phyloP scores from a whole-genome alignment of 2,888 invertebrate species.

The Blastobasis lacticolella region DNA sequence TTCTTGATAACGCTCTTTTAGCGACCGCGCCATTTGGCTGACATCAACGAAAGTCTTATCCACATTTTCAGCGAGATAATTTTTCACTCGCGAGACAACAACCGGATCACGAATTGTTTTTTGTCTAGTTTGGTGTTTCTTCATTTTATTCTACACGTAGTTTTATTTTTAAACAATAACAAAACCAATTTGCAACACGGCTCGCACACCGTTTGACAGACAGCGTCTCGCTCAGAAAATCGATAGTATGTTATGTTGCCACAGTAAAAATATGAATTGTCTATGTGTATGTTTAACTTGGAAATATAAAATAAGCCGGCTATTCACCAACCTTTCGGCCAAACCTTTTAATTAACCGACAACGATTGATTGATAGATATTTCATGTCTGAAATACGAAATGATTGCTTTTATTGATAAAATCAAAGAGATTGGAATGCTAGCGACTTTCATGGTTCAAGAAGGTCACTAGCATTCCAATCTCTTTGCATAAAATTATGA shows the following conservation, averaged over 20 bases:
- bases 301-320: too few relatives aligned
- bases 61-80: slow-evolving; percentile 87
- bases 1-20: slow-evolving; percentile 82
- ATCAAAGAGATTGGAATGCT: too few relatives aligned
- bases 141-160: slow-evolving; percentile 39
- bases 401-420: too few relatives aligned
- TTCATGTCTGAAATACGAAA: too few relatives aligned
- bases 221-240: slow-evolving; percentile 44
- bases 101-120: slow-evolving; percentile 69
- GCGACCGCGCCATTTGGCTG: slow-evolving; percentile 85
- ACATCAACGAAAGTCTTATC: slow-evolving; percentile 88
- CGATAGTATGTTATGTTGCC: slow-evolving; percentile 50
- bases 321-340: too few relatives aligned
- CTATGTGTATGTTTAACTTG: too few relatives aligned
- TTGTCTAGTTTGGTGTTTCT: slow-evolving; percentile 66
- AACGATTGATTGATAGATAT: too few relatives aligned
- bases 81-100: slow-evolving; percentile 76
- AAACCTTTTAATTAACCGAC: too few relatives aligned
- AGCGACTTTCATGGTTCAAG: too few relatives aligned
- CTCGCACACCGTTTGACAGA: slow-evolving; percentile 24
- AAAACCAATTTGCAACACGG: neutral
- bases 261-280: slow-evolving; percentile 16
- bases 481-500: too few relatives aligned
- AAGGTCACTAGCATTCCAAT: too few relatives aligned
- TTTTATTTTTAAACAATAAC: slow-evolving; percentile 5